Base-by-base conservation (phyloP, 2,797 vertebrate species). In the Lophius americanus region DNA sequence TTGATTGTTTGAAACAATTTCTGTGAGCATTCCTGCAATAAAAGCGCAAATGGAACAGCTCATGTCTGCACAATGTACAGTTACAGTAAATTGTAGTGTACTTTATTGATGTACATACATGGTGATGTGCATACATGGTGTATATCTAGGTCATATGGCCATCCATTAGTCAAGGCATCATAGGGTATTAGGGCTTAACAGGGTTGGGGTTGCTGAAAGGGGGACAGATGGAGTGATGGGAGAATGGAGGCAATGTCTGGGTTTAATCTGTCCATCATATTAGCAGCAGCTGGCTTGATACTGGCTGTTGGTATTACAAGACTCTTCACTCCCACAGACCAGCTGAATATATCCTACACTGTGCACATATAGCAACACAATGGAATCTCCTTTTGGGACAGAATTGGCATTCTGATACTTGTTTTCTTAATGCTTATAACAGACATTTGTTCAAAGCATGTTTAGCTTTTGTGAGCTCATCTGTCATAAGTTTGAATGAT, bases 141-240 rank as follows among this genome's bases (percentile, higher is more conserved):
- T 79, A 69, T 76, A 91, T 90, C 48, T 92, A 86, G 89, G 92
- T 89, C 86, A 91, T 66, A 67, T 68, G 80, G 79, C 64, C 81
- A 66, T 85, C 68, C 83, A 75, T 79, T 85, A 81, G 82, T 70
- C 60, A 64, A 48, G 70, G 62, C 12, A 36, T 78, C 76, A 69
- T 60, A 69, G 63, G 53, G 74, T 67, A 79, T 9, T 0, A 41
- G 64, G 68, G 80, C 77, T 81, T 82, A 82, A 79, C 63, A 35
- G 75, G 46, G 61, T 68, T 63, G 74, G 70, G 62, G 73, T 56
- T 65, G 11, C 42, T 66, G 43, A 75, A 68, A 50, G 56, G 55
- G 70, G 64, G 64, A 66, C 73, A 65, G 81, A 73, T 76, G 65
- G 67, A 78, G 69, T 43, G 67, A 60, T 72, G 49, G 58, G 75